phyloP scores from a whole-genome alignment of 2,113 vertebrate genomes.

The Pomatorhinus ruficollis region DNA sequence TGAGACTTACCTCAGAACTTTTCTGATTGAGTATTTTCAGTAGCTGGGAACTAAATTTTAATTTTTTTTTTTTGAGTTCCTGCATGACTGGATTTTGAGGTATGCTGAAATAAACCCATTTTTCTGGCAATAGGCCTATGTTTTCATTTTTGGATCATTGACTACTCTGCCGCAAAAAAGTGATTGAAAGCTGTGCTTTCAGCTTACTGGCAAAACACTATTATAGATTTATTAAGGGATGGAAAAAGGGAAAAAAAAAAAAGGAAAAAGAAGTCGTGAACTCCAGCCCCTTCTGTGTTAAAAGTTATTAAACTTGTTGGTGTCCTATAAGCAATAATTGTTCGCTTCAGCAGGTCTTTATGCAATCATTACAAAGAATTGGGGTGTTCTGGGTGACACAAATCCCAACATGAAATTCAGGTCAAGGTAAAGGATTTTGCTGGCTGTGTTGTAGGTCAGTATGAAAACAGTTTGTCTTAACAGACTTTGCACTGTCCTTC shows the following conservation, averaged over 20 bases:
- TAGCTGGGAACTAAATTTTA: background rate
- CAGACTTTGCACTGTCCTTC: background rate
- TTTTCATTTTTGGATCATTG: background rate
- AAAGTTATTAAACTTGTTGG: background rate
- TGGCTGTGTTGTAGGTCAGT: background rate
- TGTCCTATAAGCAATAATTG: background rate
- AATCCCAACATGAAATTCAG: background rate
- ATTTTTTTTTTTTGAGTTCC: background rate
- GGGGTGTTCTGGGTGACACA: accelerated
- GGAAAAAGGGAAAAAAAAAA: background rate
- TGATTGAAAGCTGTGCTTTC: background rate
- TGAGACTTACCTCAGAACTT: background rate
- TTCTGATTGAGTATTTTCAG: background rate
- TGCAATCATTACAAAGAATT: background rate
- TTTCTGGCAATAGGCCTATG: background rate
- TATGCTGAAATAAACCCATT: background rate
- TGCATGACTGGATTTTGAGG: background rate
- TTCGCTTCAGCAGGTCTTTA: background rate
- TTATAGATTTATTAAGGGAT: background rate
- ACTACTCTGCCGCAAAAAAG: background rate
- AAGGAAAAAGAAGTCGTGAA: accelerated
- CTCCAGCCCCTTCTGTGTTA: background rate
- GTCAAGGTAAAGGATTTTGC: background rate
- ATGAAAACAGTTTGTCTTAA: background rate
- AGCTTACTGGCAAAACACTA: background rate